Evolutionary conservation across 92 coral and sea anemone species (phyloP), one percentile per base, ranked within the genome.

Genomic region (Diadumene lineata): DNA sequence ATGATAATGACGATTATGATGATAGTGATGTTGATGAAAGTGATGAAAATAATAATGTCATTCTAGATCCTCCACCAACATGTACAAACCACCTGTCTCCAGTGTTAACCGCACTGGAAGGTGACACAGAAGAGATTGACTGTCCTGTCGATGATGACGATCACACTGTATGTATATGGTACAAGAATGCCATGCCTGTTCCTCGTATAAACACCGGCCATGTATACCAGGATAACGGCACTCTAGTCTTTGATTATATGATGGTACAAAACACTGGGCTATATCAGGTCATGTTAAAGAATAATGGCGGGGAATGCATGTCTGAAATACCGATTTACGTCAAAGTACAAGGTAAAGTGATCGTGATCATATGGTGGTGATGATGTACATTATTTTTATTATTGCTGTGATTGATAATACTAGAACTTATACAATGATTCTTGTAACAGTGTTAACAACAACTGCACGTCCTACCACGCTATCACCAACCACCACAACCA

Each of bases 231-330:
- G 60, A 7, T 3, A 76, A 76, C 31, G 79, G 82, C 16, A 43
- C 48, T 32, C 70, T 82, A 21, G 31, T 76, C 11, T 43, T 82
- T 28, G 60, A 9, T 0, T 69, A 64, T 21, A 56, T 43, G 16
- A 23, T 26, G 11, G 16, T 30, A 9, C 24, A 30, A 25, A 82
- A 82, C 64, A 17, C 65, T 34, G 87, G 87, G 24, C 25, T 82
- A 27, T 82, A 76, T 50, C 87, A 82, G 34, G 82, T 50, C 9
- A 48, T 76, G 44, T 60, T 66, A 2, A 56, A 68, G 16, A 62
- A 81, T 19, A 31, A 31, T 21, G 82, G 55, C 0, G 82, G 82
- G 32, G 74, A 77, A 31, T 22, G 24, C 50, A 64, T 43, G n/a
- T 43, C 43, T n/a, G 66, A 29, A 24, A n/a, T 22, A 7, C 74